These are phyloP conservation scores for Callitettix versicolor DNA, from an alignment of 1,140 invertebrate species.

Conservation along the genomic window DNA sequence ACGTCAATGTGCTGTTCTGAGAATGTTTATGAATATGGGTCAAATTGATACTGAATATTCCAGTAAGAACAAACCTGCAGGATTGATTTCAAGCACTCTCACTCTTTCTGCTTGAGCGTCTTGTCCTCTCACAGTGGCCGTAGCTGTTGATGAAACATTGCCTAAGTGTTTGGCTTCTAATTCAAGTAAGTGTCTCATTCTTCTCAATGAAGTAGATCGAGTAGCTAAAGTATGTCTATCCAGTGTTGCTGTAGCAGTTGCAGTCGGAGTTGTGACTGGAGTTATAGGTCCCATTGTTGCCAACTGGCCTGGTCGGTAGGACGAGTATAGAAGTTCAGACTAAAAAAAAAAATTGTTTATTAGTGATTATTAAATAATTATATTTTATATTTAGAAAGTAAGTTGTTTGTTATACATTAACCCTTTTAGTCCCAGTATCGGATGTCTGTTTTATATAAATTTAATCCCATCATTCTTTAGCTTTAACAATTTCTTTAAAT, in stretches of 20 bases:
- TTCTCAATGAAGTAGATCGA: slow-evolving; percentile 25
- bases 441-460: too few relatives aligned
- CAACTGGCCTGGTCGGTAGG: slow-evolving; percentile 23
- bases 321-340: slow-evolving; percentile 23
- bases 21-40: too few relatives aligned
- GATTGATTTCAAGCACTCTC: slow-evolving; percentile 27
- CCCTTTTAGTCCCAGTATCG: too few relatives aligned
- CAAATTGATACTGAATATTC: too few relatives aligned
- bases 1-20: too few relatives aligned
- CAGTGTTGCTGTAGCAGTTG: slow-evolving; percentile 3
- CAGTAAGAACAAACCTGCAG: slow-evolving; percentile 25
- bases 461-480: too few relatives aligned
- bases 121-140: not conserved
- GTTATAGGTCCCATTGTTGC: slow-evolving; percentile 21
- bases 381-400: not conserved
- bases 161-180: slow-evolving; percentile 28
- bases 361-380: not conserved
- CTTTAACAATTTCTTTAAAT: too few relatives aligned
- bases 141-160: slow-evolving; percentile 12
- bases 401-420: too few relatives aligned
- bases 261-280: not conserved
- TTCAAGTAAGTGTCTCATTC: slow-evolving; percentile 28
- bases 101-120: slow-evolving; percentile 22
- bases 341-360: slow-evolving; percentile 6
- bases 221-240: slow-evolving; percentile 20